A percentile compares a stretch with the other conserved stretches of the same genome.
These are phyloP conservation scores for Callocephalon fimbriatum DNA, from an alignment of 2,113 vertebrate species.

Conservation along the genomic window DNA sequence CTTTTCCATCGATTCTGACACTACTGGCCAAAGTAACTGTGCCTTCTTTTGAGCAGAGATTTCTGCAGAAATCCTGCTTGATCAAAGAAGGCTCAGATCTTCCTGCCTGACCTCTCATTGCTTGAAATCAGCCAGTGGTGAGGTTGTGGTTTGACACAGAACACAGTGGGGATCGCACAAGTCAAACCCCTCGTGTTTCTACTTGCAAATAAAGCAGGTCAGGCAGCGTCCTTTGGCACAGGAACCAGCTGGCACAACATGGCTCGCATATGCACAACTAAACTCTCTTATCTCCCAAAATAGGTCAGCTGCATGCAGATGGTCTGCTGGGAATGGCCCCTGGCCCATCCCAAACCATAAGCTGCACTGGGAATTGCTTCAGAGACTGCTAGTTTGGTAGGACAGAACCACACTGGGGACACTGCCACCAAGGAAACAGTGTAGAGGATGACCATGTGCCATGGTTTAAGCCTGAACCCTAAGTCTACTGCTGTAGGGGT, in stretches of 20 bases:
- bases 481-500: not conserved
- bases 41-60: not conserved
- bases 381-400: not conserved
- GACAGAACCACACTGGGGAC: not conserved
- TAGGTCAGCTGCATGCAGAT: not conserved
- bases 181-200: not conserved
- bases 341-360: fast-evolving
- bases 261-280: not conserved
- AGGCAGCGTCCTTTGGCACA: not conserved
- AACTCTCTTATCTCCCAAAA: not conserved
- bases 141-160: not conserved
- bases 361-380: not conserved
- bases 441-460: fast-evolving
- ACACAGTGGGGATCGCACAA: not conserved
- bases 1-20: not conserved
- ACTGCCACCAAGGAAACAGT: not conserved
- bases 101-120: not conserved
- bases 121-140: not conserved
- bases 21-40: not conserved
- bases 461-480: not conserved
- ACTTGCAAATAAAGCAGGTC: slow-evolving; percentile 28
- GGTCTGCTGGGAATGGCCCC: not conserved
- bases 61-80: not conserved
- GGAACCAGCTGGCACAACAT: not conserved
- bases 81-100: not conserved